Conservation (phyloP, 2,113 vertebrate species). For the Oreotrochilus melanogaster region DNA sequence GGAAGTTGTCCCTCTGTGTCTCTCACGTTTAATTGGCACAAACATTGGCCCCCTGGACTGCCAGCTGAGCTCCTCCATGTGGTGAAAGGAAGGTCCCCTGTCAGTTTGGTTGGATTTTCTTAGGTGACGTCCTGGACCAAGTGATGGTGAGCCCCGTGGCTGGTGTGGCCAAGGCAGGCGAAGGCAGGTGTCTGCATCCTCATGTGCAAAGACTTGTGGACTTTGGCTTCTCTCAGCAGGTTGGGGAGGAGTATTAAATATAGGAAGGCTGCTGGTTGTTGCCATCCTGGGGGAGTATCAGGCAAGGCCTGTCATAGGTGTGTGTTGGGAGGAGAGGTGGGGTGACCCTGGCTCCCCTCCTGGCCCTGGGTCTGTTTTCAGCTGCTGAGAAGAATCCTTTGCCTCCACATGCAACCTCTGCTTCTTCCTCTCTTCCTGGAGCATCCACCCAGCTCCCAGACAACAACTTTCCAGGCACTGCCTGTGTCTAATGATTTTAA, state of each 20-base stretch:
- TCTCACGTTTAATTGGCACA: fast-evolving
- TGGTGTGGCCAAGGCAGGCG: fast-evolving
- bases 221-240: neutral
- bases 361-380: neutral
- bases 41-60: fast-evolving
- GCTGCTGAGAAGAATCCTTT: neutral
- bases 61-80: fast-evolving
- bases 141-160: fast-evolving
- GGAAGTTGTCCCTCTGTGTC: neutral
- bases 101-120: neutral
- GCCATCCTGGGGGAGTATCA: neutral
- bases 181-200: neutral
- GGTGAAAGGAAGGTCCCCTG: neutral
- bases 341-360: neutral
- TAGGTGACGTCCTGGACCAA: neutral
- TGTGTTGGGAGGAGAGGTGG: neutral
- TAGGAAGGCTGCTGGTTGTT: neutral
- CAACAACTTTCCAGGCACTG: neutral
- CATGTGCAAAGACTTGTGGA: fast-evolving
- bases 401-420: neutral
- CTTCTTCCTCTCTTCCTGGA: neutral
- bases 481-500: neutral
- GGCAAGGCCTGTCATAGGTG: neutral
- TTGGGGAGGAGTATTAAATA: neutral
- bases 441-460: neutral